Evolutionary conservation across 2,113 vertebrate genomes (phyloP).

Genomic region (Manacus vitellinus): DNA sequence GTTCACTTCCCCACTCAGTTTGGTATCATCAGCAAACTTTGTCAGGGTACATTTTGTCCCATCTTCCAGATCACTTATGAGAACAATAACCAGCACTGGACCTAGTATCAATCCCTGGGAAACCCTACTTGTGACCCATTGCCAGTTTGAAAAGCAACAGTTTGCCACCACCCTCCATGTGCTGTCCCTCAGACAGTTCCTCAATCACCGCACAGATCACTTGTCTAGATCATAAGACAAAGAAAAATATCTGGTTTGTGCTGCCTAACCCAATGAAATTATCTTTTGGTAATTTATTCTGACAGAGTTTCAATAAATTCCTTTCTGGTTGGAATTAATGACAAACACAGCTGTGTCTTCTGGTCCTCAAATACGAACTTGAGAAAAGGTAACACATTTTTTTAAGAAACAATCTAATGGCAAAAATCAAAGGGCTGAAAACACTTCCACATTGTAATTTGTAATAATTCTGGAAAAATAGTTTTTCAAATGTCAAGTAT

Average conservation of each 20-base stretch:
- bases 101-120: no score
- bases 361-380: not conserved
- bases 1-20: not conserved
- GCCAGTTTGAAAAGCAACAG: not conserved
- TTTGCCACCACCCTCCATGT: not conserved
- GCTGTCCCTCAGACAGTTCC: not conserved
- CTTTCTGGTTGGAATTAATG: not conserved
- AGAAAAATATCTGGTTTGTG: not conserved
- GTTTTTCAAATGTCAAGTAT: not conserved
- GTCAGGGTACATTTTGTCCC: not conserved
- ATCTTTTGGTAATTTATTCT: not conserved
- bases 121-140: fast-evolving
- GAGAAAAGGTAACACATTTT: not conserved
- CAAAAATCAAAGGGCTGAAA: not conserved
- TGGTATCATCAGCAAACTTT: not conserved
- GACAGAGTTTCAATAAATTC: not conserved
- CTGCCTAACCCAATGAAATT: not conserved
- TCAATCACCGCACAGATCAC: not conserved
- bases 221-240: not conserved
- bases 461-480: not conserved
- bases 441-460: not conserved
- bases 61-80: not conserved
- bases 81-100: not conserved
- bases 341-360: not conserved
- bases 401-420: not conserved